Conservation (phyloP, 2,113 vertebrate species). For the Ailuropoda melanoleuca region DNA sequence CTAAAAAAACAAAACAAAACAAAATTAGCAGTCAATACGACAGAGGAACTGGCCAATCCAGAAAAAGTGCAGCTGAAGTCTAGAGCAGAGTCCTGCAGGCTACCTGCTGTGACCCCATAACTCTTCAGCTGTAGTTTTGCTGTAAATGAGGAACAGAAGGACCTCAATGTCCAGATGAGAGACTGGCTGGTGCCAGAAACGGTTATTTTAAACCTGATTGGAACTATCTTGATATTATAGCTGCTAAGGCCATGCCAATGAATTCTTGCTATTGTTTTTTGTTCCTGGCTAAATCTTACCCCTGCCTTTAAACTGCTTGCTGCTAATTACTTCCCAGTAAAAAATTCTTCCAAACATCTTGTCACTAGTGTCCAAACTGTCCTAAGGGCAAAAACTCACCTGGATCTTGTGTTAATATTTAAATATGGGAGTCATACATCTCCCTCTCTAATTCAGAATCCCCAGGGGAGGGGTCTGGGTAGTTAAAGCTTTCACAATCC, state of each 20-base stretch:
- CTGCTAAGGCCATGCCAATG: neutral
- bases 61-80: neutral
- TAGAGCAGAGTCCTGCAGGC: fast-evolving
- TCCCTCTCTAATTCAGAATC: neutral
- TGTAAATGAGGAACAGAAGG: neutral
- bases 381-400: neutral
- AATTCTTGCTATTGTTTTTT: neutral
- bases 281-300: neutral
- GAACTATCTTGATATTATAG: neutral
- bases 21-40: neutral
- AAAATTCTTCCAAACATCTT: neutral
- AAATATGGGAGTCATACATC: neutral
- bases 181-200: neutral
- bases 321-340: neutral
- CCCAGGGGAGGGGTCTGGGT: fast-evolving
- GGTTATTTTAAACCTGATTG: neutral
- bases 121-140: neutral
- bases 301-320: neutral
- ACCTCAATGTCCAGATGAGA: neutral
- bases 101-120: neutral
- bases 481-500: neutral
- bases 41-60: neutral
- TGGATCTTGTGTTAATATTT: neutral
- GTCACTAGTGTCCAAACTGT: neutral
- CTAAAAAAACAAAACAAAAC: neutral